phyloP scores from a whole-genome alignment of 2,113 vertebrate species.

The Anas platyrhynchos region DNA sequence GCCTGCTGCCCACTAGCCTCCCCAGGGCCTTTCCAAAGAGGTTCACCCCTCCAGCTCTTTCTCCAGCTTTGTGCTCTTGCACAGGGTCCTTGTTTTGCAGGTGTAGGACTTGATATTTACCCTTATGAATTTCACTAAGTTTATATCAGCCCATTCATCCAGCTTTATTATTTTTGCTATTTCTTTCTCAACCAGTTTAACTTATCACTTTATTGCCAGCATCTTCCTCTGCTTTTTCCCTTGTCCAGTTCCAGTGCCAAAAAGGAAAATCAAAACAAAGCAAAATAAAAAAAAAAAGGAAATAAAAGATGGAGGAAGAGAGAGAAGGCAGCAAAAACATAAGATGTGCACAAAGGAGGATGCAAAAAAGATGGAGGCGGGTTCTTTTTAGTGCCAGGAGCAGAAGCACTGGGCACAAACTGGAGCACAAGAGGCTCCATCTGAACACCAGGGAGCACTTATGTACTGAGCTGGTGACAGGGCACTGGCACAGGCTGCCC shows the following conservation, averaged over 20 bases:
- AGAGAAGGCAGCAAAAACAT: neutral
- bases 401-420: too few species aligned
- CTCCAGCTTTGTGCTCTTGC: neutral
- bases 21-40: neutral
- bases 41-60: neutral
- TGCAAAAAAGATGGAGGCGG: too few species aligned
- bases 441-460: too few species aligned
- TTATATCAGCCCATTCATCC: too few species aligned
- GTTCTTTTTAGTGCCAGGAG: too few species aligned
- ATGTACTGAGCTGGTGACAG: too few species aligned
- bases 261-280: neutral
- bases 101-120: neutral
- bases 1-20: neutral
- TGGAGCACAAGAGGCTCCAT: too few species aligned
- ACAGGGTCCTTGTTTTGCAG: neutral
- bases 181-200: neutral
- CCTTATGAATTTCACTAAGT: neutral
- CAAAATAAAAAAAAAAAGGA: neutral
- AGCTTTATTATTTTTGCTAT: neutral
- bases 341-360: neutral
- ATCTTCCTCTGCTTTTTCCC: neutral
- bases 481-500: too few species aligned
- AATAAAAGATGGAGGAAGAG: too few species aligned
- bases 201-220: neutral
- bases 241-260: neutral